Evolutionary conservation across 1,140 invertebrate species (phyloP).

Genomic region (Nixonia krombeini): DNA sequence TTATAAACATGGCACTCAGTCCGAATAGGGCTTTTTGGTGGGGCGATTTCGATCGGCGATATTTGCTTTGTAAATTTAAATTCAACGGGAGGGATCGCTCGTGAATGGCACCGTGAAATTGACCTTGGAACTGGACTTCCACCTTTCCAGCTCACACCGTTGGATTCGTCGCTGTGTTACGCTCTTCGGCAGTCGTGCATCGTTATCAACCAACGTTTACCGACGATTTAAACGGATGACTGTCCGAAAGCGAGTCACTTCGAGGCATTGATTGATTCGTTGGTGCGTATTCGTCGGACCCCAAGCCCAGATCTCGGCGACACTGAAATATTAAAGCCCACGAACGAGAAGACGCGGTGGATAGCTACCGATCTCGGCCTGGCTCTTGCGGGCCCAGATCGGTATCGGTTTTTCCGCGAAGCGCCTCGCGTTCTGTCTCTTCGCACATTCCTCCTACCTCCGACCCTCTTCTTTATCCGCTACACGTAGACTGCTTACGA

Average conservation of each 20-base stretch:
- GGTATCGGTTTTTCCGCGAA: conserved; percentile 17
- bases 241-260: no score
- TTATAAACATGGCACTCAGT: conserved; percentile 1
- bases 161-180: neutral
- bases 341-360: neutral
- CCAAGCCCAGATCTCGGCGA: neutral
- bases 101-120: neutral
- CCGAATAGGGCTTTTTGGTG: neutral
- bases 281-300: neutral
- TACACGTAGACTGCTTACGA: conserved; percentile 26
- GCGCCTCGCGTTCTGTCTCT: conserved; percentile 8
- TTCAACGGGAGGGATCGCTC: neutral
- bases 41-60: neutral
- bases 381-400: conserved; percentile 13
- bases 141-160: neutral
- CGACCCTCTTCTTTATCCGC: conserved; percentile 19
- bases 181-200: no score
- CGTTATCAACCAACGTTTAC: no score
- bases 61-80: neutral
- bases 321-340: neutral
- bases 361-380: neutral
- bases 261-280: neutral
- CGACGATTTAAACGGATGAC: no score
- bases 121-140: conserved; percentile 1
- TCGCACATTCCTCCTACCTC: neutral